Evolutionary conservation across 2,888 invertebrate genomes (phyloP).

Genomic region (Gortyna flavago): DNA sequence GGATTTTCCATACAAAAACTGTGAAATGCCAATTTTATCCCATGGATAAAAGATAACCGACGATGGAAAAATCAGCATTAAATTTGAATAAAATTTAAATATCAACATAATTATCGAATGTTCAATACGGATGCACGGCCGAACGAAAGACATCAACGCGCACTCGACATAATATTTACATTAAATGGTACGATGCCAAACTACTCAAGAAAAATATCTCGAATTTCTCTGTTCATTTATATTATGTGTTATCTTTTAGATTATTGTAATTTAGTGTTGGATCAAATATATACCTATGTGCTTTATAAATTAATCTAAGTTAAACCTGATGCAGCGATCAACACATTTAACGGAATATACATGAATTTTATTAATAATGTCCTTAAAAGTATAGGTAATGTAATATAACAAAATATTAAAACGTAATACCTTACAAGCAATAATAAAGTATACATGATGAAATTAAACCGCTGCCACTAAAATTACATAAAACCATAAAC

Average conservation of each 20-base stretch:
- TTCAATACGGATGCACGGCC: background rate
- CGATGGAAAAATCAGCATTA: background rate
- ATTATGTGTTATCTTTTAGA: background rate
- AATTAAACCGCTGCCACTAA: background rate
- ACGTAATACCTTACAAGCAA: background rate
- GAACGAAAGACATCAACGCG: constrained; percentile 48
- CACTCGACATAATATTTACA: rapidly evolving
- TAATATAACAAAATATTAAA: too few species aligned
- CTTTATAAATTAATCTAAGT: background rate
- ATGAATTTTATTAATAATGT: background rate
- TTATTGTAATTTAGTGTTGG: background rate
- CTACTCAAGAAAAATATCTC: background rate
- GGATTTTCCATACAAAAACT: background rate
- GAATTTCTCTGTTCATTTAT: background rate
- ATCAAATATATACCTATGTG: background rate
- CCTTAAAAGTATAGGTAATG: background rate
- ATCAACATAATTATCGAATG: background rate
- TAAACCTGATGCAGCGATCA: too few species aligned
- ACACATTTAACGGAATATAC: background rate
- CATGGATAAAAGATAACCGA: background rate
- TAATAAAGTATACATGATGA: background rate
- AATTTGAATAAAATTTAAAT: background rate
- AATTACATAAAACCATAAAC: constrained; percentile 16
- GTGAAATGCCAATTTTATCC: background rate
- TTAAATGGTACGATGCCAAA: too few species aligned